Conservation (phyloP, 37 sponge, comb jelly and placozoan genomes). For the Amphimedon queenslandica region DNA sequence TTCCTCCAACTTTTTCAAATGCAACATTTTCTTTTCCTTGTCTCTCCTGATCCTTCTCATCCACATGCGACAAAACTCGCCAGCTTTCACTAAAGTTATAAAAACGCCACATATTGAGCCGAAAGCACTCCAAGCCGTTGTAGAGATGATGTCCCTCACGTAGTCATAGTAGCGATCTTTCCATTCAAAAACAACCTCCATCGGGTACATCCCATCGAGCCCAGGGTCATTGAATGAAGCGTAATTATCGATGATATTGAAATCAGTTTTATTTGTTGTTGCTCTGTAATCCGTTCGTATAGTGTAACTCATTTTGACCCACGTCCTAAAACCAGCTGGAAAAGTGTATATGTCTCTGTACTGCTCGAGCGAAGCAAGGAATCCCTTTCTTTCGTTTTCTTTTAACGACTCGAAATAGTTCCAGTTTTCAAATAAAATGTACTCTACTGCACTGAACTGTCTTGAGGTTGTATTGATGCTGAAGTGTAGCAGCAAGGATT, state of each 20-base stretch:
- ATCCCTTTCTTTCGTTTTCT: not conserved
- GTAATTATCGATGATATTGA: slow-evolving; percentile 10
- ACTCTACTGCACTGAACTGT: slow-evolving; percentile 45
- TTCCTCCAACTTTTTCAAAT: slow-evolving; percentile 25
- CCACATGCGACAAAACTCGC: slow-evolving; percentile 24
- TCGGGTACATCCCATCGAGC: not conserved
- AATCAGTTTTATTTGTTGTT: slow-evolving; percentile 2
- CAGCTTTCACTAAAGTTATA: slow-evolving; percentile 44
- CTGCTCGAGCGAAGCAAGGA: slow-evolving; percentile 15
- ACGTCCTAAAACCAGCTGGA: slow-evolving; percentile 34
- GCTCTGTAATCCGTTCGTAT: not conserved
- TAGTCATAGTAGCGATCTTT: slow-evolving; percentile 27
- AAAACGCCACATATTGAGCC: slow-evolving; percentile 53
- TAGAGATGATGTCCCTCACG: slow-evolving; percentile 32
- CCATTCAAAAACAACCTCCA: slow-evolving; percentile 48
- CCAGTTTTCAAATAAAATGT: slow-evolving; percentile 25
- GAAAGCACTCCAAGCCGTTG: slow-evolving; percentile 32
- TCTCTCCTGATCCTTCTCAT: slow-evolving; percentile 30
- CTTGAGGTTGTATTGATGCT: slow-evolving; percentile 25
- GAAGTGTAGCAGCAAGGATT: slow-evolving; percentile 31
- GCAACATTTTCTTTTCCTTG: slow-evolving; percentile 24
- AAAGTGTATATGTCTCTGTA: slow-evolving; percentile 14
- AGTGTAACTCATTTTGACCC: slow-evolving; percentile 43
- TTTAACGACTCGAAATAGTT: not conserved
- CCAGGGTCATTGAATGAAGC: slow-evolving; percentile 15